phyloP scores from a whole-genome alignment of 2,888 invertebrate genomes.

The Mythimna vitellina region DNA sequence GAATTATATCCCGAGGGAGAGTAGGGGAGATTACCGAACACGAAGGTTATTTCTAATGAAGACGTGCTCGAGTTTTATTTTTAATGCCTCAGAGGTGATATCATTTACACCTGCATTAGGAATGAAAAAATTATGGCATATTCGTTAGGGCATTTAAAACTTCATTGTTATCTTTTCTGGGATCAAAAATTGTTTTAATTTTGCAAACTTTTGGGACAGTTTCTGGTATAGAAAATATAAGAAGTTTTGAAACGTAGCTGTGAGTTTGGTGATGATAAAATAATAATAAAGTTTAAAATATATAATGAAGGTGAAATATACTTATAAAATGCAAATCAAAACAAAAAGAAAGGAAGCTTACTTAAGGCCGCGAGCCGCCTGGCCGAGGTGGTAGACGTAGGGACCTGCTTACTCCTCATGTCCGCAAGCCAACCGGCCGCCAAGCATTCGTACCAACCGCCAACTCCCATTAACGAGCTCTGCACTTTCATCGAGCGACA shows the following conservation, averaged over 20 bases:
- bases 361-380: constrained; percentile 90
- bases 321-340: constrained; percentile 84
- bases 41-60: constrained; percentile 86
- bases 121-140: constrained; percentile 32
- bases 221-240: constrained; percentile 15
- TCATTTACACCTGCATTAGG: constrained; percentile 80
- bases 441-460: constrained; percentile 88
- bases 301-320: constrained; percentile 64
- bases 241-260: constrained; percentile 31
- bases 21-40: constrained; percentile 81
- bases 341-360: constrained; percentile 89
- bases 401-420: constrained; percentile 90
- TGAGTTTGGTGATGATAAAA: constrained; percentile 30
- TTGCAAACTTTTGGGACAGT: constrained; percentile 40
- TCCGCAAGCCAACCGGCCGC: constrained; percentile 89
- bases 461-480: constrained; percentile 89
- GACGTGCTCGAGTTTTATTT: constrained; percentile 85
- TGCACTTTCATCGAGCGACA: constrained; percentile 88
- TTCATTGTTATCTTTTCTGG: constrained; percentile 50
- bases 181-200: constrained; percentile 39
- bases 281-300: constrained; percentile 61
- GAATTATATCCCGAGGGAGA: constrained; percentile 88
- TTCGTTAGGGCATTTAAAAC: constrained; percentile 21
- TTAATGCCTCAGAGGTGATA: constrained; percentile 81
- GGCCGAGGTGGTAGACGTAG: constrained; percentile 89